Evolutionary conservation across 2,797 vertebrate genomes (phyloP).

Genomic region (Enteromius fasciolatus): DNA sequence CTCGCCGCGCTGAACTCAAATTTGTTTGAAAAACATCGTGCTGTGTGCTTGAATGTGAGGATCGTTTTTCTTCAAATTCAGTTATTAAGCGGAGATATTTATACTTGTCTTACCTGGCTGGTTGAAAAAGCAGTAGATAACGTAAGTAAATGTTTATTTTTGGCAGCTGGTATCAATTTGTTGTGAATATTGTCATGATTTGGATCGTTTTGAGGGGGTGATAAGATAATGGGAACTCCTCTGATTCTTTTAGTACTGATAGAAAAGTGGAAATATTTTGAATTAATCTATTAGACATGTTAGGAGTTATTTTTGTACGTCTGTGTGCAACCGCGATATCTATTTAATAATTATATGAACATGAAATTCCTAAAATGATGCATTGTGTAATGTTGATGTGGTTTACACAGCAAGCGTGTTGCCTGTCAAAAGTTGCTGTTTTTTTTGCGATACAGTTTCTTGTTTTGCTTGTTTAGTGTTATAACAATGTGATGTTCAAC

Average conservation of each 20-base stretch:
- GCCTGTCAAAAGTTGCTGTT: neutral
- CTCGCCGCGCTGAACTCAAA: conserved; percentile 68
- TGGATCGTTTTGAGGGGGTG: neutral
- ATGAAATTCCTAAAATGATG: neutral
- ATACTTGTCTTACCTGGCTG: neutral
- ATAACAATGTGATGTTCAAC: neutral
- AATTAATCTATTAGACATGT: neutral
- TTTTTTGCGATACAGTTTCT: neutral
- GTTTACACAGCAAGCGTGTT: neutral
- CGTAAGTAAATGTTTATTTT: conserved; percentile 9
- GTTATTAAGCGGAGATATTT: neutral
- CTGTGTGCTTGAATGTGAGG: neutral
- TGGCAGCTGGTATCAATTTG: neutral
- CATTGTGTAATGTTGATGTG: neutral
- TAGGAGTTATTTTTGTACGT: neutral
- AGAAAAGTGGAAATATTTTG: neutral
- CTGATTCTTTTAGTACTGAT: neutral
- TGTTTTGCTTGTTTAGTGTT: neutral
- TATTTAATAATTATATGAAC: neutral
- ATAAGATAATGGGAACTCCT: neutral
- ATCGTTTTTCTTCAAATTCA: neutral
- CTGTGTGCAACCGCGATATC: neutral
- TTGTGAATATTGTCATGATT: neutral
- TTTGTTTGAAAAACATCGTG: neutral
- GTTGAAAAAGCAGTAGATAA: neutral